Conservation (phyloP, 2,797 vertebrate species). For the Thalassophryne amazonica region DNA sequence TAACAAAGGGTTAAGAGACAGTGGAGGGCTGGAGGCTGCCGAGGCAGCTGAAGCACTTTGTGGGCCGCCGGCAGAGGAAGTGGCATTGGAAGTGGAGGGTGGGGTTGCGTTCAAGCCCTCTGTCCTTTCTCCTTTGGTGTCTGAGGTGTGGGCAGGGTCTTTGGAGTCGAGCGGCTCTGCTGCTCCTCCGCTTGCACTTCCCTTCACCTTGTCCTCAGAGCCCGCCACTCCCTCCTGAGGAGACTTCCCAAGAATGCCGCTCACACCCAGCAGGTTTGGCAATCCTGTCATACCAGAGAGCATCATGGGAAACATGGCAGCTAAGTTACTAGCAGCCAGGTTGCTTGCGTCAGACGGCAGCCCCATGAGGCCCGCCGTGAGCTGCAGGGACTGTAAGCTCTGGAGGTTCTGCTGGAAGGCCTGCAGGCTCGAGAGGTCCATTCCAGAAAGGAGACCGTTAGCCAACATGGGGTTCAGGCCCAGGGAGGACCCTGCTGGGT, state of each 20-base stretch:
- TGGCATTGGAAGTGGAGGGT: constrained; percentile 82
- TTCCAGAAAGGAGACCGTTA: constrained; percentile 88
- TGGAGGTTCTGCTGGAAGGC: constrained; percentile 97
- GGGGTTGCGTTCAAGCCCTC: constrained; percentile 80
- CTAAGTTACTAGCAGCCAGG: constrained; percentile 85
- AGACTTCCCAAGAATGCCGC: constrained; percentile 82
- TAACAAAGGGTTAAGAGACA: constrained; percentile 95
- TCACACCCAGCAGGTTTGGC: constrained; percentile 90
- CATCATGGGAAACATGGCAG: constrained; percentile 98
- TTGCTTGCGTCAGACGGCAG: constrained; percentile 83
- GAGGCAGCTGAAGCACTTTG: constrained; percentile 83
- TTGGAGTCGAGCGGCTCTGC: constrained; percentile 48
- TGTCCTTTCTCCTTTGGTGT: constrained; percentile 93
- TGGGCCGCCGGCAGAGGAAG: constrained; percentile 81
- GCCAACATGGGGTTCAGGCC: constrained; percentile 84
- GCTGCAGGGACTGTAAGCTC: constrained; percentile 92
- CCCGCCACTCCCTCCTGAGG: constrained; percentile 68
- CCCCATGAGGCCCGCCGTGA: constrained; percentile 92
- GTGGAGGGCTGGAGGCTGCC: constrained; percentile 80
- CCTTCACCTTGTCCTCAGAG: constrained; percentile 80
- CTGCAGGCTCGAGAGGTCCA: constrained; percentile 91
- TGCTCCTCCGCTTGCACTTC: constrained; percentile 44
- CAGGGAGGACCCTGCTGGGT: constrained; percentile 61
- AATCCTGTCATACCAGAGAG: constrained; percentile 92
- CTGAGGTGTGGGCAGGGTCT: constrained; percentile 71